Evolutionary conservation across 2,797 vertebrate species (phyloP), one percentile per base, ranked within the genome.

Genomic region (Melanotaenia nigrans): DNA sequence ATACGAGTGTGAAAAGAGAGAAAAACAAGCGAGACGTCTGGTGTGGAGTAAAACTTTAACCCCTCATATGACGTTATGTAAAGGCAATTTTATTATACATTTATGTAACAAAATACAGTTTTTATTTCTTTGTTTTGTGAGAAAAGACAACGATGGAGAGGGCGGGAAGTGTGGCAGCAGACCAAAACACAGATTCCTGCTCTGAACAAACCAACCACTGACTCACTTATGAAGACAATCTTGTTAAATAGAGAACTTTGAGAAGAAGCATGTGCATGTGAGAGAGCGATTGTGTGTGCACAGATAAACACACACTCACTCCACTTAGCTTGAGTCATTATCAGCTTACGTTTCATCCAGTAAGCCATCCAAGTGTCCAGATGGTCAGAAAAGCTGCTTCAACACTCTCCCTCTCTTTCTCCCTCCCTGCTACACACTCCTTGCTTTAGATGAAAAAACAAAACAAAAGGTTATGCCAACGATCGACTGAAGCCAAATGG

Each of bases 321-420:
- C 82, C 85, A 85, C 86, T 92, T 88, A 90, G 88, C 81, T 89
- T 85, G 87, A 91, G 90, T 94, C 92, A 94, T 94, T 92, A 93
- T 93, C 92, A 91, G 90, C 92, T 93, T 93, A 90, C 86, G 79
- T 88, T 90, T 90, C 89, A 93, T 89, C 86, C 90, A 89, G 79
- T 92, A 92, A 92, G 85, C 90, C 81, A 87, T 88, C 92, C 89
- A 90, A 93, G 88, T 86, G 89, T 93, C 92, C 93, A 95, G 94
- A 94, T 95, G 93, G 94, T 92, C 91, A 85, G 88, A 92, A 92
- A 94, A 94, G 91, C 92, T 92, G 92, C 90, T 91, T 89, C 88
- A 84, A 73, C 80, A 80, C 87, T 82, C 84, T 76, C 85, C 61
- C 81, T 83, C 83, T 82, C 78, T 56, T 66, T 75, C 69, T 75